A percentile compares a stretch with the other conserved stretches of the same genome.
Conservation (phyloP, 2,113 vertebrate genomes). For the Elephas maximus region DNA sequence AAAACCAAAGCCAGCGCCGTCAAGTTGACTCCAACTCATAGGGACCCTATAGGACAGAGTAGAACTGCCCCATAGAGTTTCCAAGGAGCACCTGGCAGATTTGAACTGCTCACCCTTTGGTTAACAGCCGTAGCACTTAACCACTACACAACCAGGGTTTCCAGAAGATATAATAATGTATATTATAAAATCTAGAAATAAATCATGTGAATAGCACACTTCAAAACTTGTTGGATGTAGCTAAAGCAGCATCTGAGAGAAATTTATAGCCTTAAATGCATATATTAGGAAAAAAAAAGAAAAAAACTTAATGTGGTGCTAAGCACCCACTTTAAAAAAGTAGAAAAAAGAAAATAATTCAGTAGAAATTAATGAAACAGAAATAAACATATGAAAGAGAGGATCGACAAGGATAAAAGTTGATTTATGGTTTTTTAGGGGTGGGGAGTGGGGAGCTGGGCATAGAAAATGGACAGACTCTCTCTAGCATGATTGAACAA, state of each 20-base stretch:
- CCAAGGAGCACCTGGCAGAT: too few species aligned
- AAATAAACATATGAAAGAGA: slow-evolving; percentile 14
- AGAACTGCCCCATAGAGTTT: too few species aligned
- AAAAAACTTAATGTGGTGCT: neutral
- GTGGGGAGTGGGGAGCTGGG: neutral
- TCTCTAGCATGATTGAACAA: neutral
- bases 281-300: neutral
- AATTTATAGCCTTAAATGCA: neutral
- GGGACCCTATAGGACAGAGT: too few species aligned
- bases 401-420: neutral
- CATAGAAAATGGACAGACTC: neutral
- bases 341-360: neutral
- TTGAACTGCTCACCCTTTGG: too few species aligned
- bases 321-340: neutral
- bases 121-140: too few species aligned
- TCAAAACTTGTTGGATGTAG: neutral
- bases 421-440: neutral
- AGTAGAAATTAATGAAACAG: neutral
- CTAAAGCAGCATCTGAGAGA: slow-evolving; percentile 16
- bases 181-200: slow-evolving; percentile 7
- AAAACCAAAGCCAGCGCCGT: too few species aligned
- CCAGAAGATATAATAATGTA: neutral
- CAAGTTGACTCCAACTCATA: too few species aligned
- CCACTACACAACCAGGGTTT: too few species aligned
- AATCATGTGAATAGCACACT: neutral